Conservation (phyloP, 2,113 vertebrate species). For the Trichechus manatus region DNA sequence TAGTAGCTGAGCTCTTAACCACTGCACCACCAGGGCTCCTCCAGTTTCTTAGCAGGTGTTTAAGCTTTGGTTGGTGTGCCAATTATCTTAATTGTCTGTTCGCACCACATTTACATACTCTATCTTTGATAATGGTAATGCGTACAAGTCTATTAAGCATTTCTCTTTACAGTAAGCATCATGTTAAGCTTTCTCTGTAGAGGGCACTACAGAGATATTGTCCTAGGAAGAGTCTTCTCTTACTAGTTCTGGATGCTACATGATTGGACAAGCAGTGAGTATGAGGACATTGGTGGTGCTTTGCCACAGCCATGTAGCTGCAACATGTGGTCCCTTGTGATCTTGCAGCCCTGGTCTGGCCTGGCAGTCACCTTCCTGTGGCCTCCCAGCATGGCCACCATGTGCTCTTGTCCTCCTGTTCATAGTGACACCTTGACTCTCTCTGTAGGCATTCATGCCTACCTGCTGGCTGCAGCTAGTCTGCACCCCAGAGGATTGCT, state of each 20-base stretch:
- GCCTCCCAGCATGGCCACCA: not conserved
- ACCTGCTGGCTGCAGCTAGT: not conserved
- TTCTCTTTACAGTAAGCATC: not conserved
- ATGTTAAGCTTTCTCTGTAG: not conserved
- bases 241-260: not conserved
- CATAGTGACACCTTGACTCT: not conserved
- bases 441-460: not conserved
- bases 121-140: not conserved
- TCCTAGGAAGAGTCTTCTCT: accelerated
- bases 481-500: not conserved
- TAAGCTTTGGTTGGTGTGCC: not conserved
- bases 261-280: not conserved
- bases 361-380: not conserved
- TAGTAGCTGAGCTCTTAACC: no score
- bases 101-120: not conserved
- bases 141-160: not conserved
- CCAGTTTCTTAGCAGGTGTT: not conserved
- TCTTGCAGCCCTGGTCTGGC: accelerated
- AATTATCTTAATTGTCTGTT: not conserved
- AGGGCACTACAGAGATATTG: not conserved
- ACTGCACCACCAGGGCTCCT: not conserved
- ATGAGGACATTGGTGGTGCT: not conserved
- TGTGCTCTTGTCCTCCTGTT: accelerated
- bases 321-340: not conserved
- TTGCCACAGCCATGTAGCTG: no score